A percentile compares a stretch with the other conserved stretches of the same genome.
These are phyloP conservation scores for Eutrigla gurnardus DNA, from an alignment of 2,797 vertebrate species.

Conservation along the genomic window DNA sequence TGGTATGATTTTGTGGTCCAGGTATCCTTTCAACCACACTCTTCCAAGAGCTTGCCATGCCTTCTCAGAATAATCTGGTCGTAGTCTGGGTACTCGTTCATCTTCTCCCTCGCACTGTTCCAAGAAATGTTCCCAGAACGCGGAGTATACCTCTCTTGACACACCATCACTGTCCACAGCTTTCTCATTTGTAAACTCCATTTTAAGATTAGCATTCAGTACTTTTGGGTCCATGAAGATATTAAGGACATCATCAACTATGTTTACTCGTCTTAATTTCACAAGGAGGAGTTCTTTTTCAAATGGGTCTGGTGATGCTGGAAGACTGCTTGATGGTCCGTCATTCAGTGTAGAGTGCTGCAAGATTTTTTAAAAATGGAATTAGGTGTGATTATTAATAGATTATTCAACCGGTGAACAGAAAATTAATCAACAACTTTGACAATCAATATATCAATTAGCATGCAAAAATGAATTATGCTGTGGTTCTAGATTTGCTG, in stretches of 20 bases:
- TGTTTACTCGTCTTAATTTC: constrained; percentile 40
- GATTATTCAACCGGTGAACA: no score
- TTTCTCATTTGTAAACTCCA: constrained; percentile 5
- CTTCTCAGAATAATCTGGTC: constrained; percentile 13
- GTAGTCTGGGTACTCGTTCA: constrained; percentile 7
- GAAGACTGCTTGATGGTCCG: constrained; percentile 23
- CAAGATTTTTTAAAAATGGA: constrained; percentile 5
- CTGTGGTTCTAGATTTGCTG: no score
- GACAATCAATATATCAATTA: no score
- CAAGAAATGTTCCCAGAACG: constrained; percentile 44
- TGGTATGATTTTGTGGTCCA: constrained; percentile 23
- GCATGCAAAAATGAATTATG: no score
- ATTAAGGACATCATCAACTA: constrained; percentile 38
- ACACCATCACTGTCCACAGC: constrained; percentile 37
- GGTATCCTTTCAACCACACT: constrained; percentile 12
- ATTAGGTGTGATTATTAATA: constrained; percentile 13
- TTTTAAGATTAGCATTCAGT: constrained; percentile 25
- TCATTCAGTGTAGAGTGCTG: constrained; percentile 41
- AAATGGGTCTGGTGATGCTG: constrained; percentile 16
- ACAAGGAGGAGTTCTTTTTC: constrained; percentile 30
- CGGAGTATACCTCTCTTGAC: not conserved
- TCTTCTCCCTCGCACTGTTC: constrained; percentile 44
- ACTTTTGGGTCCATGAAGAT: constrained; percentile 41
- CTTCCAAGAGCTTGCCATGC: constrained; percentile 7
- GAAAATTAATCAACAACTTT: no score